A percentile compares a stretch with the other conserved stretches of the same genome.
Conservation (phyloP, 2,797 vertebrate species). For the Chlorospingus semifuscus region DNA sequence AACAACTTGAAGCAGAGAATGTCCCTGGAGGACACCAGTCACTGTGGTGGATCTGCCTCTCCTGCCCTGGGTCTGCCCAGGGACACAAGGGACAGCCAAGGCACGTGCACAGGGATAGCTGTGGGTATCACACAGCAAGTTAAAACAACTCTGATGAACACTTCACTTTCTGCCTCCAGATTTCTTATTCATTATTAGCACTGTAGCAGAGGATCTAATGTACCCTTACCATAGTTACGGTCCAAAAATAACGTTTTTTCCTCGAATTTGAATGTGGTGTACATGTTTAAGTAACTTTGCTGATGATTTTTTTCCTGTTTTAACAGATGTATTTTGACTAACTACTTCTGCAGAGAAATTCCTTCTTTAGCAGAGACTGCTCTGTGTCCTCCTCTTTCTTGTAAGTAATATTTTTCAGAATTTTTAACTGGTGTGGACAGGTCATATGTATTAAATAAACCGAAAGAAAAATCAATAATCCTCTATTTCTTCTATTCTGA, state of each 20-base stretch:
- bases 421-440: neutral
- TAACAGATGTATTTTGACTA: neutral
- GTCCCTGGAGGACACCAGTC: neutral
- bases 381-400: neutral
- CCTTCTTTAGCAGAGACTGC: neutral
- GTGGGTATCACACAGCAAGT: neutral
- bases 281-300: neutral
- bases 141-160: neutral
- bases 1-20: neutral
- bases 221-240: neutral
- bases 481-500: neutral
- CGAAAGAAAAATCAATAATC: neutral
- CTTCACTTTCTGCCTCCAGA: neutral
- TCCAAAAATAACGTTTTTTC: neutral
- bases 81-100: neutral
- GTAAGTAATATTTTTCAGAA: neutral
- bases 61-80: rapidly evolving
- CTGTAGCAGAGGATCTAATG: neutral
- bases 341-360: neutral
- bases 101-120: rapidly evolving
- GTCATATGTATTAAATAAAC: neutral
- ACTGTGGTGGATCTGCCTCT: neutral
- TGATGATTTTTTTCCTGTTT: neutral
- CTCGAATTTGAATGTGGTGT: neutral
- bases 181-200: neutral